Evolutionary conservation across 2,888 invertebrate genomes (phyloP).

Genomic region (Mythimna vitellina): DNA sequence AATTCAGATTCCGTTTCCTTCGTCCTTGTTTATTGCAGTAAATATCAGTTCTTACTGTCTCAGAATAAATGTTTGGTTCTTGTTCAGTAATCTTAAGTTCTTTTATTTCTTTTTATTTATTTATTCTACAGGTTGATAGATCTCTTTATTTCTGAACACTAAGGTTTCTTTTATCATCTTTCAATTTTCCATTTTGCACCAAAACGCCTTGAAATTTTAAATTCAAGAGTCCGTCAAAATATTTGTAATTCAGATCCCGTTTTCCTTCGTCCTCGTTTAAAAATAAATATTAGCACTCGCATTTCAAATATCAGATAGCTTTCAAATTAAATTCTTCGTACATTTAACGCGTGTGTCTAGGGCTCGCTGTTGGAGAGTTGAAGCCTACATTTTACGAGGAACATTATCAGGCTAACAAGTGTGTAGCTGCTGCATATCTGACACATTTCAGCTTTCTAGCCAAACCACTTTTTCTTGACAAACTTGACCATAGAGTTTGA

Average conservation of each 20-base stretch:
- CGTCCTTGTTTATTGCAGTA: no score
- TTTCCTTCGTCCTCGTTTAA: background rate
- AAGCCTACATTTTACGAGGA: slow-evolving; percentile 55
- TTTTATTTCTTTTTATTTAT: background rate
- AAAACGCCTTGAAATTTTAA: background rate
- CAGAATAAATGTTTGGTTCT: background rate
- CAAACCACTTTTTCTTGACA: slow-evolving; percentile 56
- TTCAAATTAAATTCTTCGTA: slow-evolving; percentile 46
- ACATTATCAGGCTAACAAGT: slow-evolving; percentile 57
- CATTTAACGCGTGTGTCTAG: slow-evolving; percentile 37
- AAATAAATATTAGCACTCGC: slow-evolving; percentile 23
- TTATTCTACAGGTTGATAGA: no score
- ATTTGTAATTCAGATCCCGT: background rate
- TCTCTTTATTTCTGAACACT: background rate
- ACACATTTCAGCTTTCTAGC: slow-evolving; percentile 65
- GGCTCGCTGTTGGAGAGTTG: slow-evolving; percentile 19
- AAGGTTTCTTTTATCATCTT: background rate
- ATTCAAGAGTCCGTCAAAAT: background rate
- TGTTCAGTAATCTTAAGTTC: background rate
- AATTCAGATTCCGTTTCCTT: background rate
- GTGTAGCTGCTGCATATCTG: slow-evolving; percentile 58
- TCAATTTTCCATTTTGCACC: background rate
- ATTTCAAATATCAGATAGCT: slow-evolving; percentile 28
- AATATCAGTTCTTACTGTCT: slow-evolving; percentile 3
- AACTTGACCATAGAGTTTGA: slow-evolving; percentile 56